These are phyloP conservation scores for Archips crataeganus DNA, from an alignment of 2,888 invertebrate genomes.

Conservation along the genomic window DNA sequence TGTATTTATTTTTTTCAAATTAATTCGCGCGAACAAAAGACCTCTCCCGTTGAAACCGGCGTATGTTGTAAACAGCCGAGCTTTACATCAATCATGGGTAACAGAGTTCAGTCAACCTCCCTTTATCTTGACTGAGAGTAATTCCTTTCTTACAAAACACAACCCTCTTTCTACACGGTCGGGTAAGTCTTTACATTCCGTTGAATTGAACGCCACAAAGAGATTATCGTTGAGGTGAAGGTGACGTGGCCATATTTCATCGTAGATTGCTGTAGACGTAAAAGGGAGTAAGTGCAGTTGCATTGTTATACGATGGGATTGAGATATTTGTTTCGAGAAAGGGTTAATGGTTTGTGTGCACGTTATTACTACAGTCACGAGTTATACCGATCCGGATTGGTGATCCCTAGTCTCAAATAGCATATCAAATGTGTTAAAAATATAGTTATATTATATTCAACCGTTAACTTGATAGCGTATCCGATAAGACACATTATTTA, in stretches of 20 bases:
- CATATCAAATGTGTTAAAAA: no score
- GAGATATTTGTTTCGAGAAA: background rate
- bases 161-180: conserved; percentile 24
- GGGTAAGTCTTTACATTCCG: conserved; percentile 19
- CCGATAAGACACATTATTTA: no score
- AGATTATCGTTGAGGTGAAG: conserved; percentile 20
- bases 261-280: background rate
- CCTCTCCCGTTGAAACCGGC: background rate
- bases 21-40: background rate
- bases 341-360: no score
- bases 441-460: no score
- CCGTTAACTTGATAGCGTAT: no score
- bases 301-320: background rate
- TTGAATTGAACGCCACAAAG: conserved; percentile 31
- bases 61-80: background rate
- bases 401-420: no score
- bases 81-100: conserved; percentile 24
- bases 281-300: background rate
- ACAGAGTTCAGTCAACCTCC: conserved; percentile 31
- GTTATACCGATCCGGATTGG: no score
- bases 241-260: conserved; percentile 23
- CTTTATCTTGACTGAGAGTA: conserved; percentile 28
- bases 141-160: conserved; percentile 17
- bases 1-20: no score
- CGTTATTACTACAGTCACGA: no score